Evolutionary conservation across 2,888 invertebrate genomes (phyloP).

Genomic region (Byasa hedistus): DNA sequence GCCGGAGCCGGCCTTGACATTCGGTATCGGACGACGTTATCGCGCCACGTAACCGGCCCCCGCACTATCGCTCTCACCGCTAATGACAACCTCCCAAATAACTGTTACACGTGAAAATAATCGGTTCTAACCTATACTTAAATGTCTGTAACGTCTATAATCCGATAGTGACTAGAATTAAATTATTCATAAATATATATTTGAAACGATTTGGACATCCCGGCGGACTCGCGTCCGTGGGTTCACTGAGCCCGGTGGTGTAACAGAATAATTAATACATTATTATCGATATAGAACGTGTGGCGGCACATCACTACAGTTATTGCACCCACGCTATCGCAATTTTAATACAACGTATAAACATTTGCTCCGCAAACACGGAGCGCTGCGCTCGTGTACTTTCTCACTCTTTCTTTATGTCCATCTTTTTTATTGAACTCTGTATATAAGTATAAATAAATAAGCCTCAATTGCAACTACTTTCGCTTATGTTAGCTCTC

Average conservation of each 20-base stretch:
- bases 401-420: constrained; percentile 30
- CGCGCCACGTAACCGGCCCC: constrained; percentile 10
- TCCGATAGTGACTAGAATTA: too few relatives aligned
- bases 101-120: too few relatives aligned
- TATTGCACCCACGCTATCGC: constrained; percentile 65
- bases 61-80: background rate
- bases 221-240: too few relatives aligned
- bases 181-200: too few relatives aligned
- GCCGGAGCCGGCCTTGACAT: constrained; percentile 27
- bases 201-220: too few relatives aligned
- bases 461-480: too few relatives aligned
- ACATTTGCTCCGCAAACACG: constrained; percentile 57
- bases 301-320: constrained; percentile 46
- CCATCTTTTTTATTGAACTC: constrained; percentile 22
- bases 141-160: too few relatives aligned
- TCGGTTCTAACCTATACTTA: too few relatives aligned
- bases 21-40: constrained; percentile 14
- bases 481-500: too few relatives aligned
- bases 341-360: constrained; percentile 57
- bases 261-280: background rate
- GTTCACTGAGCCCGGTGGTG: background rate
- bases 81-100: too few relatives aligned
- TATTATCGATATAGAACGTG: constrained; percentile 33
- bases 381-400: constrained; percentile 45
- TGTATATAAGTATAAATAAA: too few relatives aligned